A percentile compares a stretch with the other conserved stretches of the same genome.
phyloP scores from a whole-genome alignment of 2,113 vertebrate species.

The Psilopogon haemacephalus region DNA sequence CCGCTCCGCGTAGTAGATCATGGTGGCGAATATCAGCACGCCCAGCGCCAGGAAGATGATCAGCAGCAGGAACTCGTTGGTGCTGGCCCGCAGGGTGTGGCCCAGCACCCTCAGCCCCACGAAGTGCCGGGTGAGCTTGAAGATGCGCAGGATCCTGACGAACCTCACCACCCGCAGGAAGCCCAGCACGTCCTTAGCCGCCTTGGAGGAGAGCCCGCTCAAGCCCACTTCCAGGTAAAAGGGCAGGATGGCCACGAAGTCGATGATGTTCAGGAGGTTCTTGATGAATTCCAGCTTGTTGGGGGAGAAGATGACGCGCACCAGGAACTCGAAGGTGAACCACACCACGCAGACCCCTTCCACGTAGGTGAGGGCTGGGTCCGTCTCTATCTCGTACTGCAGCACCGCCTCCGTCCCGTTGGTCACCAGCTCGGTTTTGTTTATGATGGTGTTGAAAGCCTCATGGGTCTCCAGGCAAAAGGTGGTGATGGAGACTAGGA shows the following conservation, averaged over 20 bases:
- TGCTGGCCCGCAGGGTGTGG: constrained; percentile 93
- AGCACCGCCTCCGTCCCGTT: constrained; percentile 83
- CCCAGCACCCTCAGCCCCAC: constrained; percentile 94
- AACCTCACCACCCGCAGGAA: constrained; percentile 98
- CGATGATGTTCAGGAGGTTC: constrained; percentile 96
- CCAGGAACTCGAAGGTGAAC: constrained; percentile 98
- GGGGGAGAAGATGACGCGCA: constrained; percentile 92
- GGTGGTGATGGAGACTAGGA: constrained; percentile 97
- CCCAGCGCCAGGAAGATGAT: constrained; percentile 96
- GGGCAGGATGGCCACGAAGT: constrained; percentile 96
- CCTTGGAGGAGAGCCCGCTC: constrained; percentile 96
- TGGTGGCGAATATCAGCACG: constrained; percentile 98
- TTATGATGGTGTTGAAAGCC: constrained; percentile 96
- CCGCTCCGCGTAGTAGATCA: constrained; percentile 98
- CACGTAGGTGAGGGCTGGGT: constrained; percentile 92
- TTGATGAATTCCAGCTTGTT: constrained; percentile 97
- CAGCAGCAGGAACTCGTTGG: constrained; percentile 96
- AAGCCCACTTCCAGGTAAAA: constrained; percentile 97
- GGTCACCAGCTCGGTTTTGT: constrained; percentile 87
- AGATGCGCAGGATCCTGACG: constrained; percentile 96
- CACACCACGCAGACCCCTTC: constrained; percentile 97
- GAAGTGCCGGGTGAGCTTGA: constrained; percentile 97
- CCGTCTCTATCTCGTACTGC: constrained; percentile 93
- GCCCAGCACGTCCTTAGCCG: constrained; percentile 95
- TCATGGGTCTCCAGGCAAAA: constrained; percentile 99